Evolutionary conservation across 2,888 invertebrate genomes (phyloP), one percentile per base, ranked within the genome.

Genomic region (Cerastis rubricosa): DNA sequence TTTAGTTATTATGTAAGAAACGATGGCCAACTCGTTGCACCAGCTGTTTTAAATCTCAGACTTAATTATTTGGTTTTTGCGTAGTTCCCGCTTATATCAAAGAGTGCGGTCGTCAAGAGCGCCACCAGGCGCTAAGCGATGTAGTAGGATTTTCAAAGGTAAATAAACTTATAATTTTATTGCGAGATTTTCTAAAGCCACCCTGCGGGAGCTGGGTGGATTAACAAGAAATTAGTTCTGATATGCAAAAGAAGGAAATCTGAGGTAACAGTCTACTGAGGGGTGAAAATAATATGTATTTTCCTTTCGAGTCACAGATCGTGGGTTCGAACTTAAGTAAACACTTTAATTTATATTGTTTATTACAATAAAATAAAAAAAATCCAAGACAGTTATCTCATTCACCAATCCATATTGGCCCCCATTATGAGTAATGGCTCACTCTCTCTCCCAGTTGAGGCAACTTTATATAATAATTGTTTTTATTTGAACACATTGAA

Each of bases 81-180:
- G 40, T 63, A 63, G 54, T 57, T 68, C 49, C 17, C n/a, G 14
- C 19, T 76, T 66, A 47, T 71, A 75, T 71, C 49, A 85, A 78
- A 65, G 70, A 74, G 35, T 67, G 76, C 70, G 65, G 64, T 40
- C 57, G 71, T 63, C 63, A n/a, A 43, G 61, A 51, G 40, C 35
- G 25, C 47, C 47, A n/a, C 64, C 64, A 35, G 22, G 45, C 40
- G 40, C 35, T 70, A 14, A 75, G 74, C 65, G 65, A 61, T 63
- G 61, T 59, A 64, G 72, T 29, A 45, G 70, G 54, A 69, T 80
- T 81, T 78, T 76, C 47, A 78, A 86, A 81, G 45, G 68, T 64
- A 79, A 84, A 75, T 76, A 76, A 85, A 76, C 64, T 76, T 70
- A 67, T 81, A 80, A 78, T 76, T 84, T 63, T 76, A 84, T 86